These are phyloP conservation scores for Amphipyra berbera DNA, from an alignment of 2,888 invertebrate genomes.

Conservation along the genomic window DNA sequence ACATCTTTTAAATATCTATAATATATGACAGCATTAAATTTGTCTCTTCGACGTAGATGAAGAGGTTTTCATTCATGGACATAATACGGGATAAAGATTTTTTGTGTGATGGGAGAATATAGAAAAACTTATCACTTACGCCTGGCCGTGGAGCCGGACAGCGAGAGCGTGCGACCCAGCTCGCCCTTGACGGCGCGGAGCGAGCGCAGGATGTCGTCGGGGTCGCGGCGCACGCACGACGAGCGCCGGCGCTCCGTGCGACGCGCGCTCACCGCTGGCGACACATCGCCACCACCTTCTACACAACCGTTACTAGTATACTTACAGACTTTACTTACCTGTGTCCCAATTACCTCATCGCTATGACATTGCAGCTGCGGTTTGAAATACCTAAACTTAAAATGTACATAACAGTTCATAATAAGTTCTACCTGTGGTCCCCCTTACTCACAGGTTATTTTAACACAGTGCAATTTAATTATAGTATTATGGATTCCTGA, in stretches of 20 bases:
- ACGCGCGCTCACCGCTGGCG: constrained; percentile 73
- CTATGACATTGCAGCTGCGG: constrained; percentile 1
- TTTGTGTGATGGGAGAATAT: constrained; percentile 15
- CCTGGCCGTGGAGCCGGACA: constrained; percentile 92
- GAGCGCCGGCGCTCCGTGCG: constrained; percentile 93
- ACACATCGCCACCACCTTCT: constrained; percentile 71
- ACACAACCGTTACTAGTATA: constrained; percentile 63
- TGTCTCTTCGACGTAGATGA: constrained; percentile 6
- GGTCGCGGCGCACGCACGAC: constrained; percentile 95
- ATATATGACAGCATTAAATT: constrained; percentile 9
- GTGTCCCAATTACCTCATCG: not conserved
- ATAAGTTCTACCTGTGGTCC: not conserved
- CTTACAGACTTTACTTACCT: constrained; percentile 35
- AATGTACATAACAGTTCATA: not conserved
- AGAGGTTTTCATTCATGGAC: constrained; percentile 18
- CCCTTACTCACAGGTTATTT: not conserved
- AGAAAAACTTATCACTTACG: constrained; percentile 89
- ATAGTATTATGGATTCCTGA: too few relatives aligned
- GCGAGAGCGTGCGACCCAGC: constrained; percentile 94
- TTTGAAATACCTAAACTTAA: not conserved
- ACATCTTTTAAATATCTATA: constrained; percentile 4
- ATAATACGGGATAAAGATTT: constrained; percentile 13
- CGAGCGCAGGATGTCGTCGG: constrained; percentile 95
- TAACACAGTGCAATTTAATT: not conserved
- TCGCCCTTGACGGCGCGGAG: constrained; percentile 95